Conservation (phyloP, 2,888 invertebrate genomes). For the Pyrrhia umbra region DNA sequence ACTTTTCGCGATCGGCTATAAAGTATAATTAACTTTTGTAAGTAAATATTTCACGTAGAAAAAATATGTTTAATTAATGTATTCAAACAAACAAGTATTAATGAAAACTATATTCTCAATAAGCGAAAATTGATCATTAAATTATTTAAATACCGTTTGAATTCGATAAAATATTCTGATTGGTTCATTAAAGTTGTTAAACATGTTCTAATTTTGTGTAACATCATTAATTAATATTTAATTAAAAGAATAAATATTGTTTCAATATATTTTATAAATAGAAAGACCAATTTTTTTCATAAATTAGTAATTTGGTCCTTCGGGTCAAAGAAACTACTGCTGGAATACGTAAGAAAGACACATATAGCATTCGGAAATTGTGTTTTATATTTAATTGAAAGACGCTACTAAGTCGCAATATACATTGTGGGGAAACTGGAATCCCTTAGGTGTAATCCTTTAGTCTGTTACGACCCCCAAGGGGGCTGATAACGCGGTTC, state of each 20-base stretch:
- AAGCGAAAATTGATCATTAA: no score
- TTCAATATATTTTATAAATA: background rate
- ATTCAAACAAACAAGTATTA: background rate
- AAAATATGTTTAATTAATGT: slow-evolving; percentile 8
- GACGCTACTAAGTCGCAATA: slow-evolving; percentile 19
- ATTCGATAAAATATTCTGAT: background rate
- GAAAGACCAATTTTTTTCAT: background rate
- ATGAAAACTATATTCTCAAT: background rate
- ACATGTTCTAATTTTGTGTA: background rate
- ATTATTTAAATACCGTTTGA: background rate
- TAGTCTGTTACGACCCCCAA: slow-evolving; percentile 39
- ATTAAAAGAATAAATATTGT: background rate
- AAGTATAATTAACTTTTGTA: slow-evolving; percentile 20
- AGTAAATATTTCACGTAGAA: background rate
- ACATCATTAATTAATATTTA: background rate
- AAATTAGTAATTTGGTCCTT: background rate
- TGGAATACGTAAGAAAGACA: no score
- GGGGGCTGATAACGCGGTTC: slow-evolving; percentile 49
- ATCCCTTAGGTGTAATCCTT: slow-evolving; percentile 45
- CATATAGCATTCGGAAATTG: slow-evolving; percentile 13
- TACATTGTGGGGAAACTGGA: slow-evolving; percentile 24
- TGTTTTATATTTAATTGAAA: slow-evolving; percentile 45
- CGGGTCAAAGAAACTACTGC: background rate
- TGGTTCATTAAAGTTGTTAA: background rate
- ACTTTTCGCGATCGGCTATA: slow-evolving; percentile 10